Conservation (phyloP, 2,888 invertebrate species). For the Limulus polyphemus region DNA sequence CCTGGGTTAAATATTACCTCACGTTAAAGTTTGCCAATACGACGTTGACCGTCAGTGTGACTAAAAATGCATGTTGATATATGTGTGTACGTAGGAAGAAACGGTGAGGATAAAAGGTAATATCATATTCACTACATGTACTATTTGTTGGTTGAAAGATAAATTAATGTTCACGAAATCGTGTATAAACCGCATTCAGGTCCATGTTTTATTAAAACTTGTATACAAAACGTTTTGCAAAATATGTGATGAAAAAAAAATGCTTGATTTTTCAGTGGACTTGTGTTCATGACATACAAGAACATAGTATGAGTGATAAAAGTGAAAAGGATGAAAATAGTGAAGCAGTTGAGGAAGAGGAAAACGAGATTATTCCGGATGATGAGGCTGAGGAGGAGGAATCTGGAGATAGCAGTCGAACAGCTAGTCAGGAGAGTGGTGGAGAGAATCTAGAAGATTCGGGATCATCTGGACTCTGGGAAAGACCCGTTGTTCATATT, state of each 20-base stretch:
- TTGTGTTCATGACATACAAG: slow-evolving; percentile 84
- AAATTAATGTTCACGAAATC: too few species aligned
- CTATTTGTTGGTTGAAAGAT: too few species aligned
- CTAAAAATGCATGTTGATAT: too few species aligned
- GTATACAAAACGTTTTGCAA: neutral
- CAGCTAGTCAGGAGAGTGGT: slow-evolving; percentile 1
- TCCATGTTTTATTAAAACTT: neutral
- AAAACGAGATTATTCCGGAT: neutral
- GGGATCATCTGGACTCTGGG: neutral
- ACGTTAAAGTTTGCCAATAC: too few species aligned
- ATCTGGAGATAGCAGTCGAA: neutral
- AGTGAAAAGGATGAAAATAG: neutral
- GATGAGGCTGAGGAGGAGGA: slow-evolving; percentile 7
- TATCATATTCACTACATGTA: too few species aligned
- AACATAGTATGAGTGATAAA: slow-evolving; percentile 29
- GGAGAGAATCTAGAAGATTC: neutral
- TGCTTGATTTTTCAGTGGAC: slow-evolving; percentile 57
- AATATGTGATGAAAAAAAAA: neutral
- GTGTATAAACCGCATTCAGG: too few species aligned
- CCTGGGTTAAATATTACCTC: too few species aligned
- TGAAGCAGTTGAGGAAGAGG: neutral
- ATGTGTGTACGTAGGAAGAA: too few species aligned
- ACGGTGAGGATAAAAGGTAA: too few species aligned
- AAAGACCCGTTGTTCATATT: slow-evolving; percentile 17
- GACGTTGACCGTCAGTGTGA: too few species aligned